These are phyloP conservation scores for Camelus dromedarius DNA, from an alignment of 2,113 vertebrate species.

Conservation along the genomic window DNA sequence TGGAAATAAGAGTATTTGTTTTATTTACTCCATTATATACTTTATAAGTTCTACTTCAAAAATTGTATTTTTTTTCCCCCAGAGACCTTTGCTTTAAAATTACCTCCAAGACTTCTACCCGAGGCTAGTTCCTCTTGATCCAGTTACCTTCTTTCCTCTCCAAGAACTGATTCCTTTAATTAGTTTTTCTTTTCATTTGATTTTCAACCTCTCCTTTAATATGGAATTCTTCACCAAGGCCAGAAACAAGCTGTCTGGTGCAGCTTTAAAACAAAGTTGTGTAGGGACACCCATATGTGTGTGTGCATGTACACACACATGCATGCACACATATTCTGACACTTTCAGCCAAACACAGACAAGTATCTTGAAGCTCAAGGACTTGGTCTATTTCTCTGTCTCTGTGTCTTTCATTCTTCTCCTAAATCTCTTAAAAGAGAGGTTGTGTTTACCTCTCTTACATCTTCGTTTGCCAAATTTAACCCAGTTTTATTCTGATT, in stretches of 20 bases:
- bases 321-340: neutral
- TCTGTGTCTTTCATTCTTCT: neutral
- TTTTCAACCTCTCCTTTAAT: neutral
- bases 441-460: neutral
- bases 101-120: neutral
- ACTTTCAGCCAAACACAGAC: neutral
- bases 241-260: neutral
- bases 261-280: neutral
- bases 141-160: neutral
- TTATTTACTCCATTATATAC: neutral
- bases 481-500: neutral
- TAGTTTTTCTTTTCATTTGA: neutral
- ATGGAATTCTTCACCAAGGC: neutral
- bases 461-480: neutral
- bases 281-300: fast-evolving
- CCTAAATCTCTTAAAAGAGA: neutral
- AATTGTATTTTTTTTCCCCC: neutral
- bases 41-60: neutral
- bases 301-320: fast-evolving
- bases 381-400: neutral
- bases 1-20: constrained; percentile 2
- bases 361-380: neutral
- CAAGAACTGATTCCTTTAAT: neutral
- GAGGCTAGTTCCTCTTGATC: neutral
- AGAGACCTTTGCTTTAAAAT: neutral